These are phyloP conservation scores for Pygoscelis antarcticus DNA, from an alignment of 2,113 vertebrate genomes.

Conservation along the genomic window DNA sequence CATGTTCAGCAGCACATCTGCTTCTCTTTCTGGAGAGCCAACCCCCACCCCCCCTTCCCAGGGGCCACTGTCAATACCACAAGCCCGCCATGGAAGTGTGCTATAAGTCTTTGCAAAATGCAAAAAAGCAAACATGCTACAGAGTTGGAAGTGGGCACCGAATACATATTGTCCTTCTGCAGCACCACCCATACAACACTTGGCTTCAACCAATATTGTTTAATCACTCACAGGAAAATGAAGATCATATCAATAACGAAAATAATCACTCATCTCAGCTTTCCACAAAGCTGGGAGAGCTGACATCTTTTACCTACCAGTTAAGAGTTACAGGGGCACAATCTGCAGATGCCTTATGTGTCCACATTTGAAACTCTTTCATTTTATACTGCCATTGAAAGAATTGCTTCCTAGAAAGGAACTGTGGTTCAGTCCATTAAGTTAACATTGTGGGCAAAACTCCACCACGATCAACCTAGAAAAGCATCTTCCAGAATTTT, in stretches of 20 bases:
- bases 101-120: background rate
- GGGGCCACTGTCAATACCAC: background rate
- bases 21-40: background rate
- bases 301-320: background rate
- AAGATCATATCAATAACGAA: background rate
- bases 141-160: background rate
- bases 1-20: background rate
- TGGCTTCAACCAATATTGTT: background rate
- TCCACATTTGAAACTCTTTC: background rate
- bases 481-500: background rate
- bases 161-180: background rate
- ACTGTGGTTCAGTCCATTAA: background rate
- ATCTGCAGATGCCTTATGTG: background rate
- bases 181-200: background rate
- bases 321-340: background rate
- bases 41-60: too few relatives aligned
- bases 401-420: background rate
- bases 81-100: background rate
- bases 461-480: background rate
- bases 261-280: background rate
- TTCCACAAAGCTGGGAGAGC: background rate
- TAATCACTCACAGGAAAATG: background rate
- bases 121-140: background rate
- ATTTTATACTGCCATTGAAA: background rate
- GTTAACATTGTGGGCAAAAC: background rate